Evolutionary conservation across 2,888 invertebrate species (phyloP), one percentile per base, ranked within the genome.

Genomic region (Phrixothrix hirtus): DNA sequence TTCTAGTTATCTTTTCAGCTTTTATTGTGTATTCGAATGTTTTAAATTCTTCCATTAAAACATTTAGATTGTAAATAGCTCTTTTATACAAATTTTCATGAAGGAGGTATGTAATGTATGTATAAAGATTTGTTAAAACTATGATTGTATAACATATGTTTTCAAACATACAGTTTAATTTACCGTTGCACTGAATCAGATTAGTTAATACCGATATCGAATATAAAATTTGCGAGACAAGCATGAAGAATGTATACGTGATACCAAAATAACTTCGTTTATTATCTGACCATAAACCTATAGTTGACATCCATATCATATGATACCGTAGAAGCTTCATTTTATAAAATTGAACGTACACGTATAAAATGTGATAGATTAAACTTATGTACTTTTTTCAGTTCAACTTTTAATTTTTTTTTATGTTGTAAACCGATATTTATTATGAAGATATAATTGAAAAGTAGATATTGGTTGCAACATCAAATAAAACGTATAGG

Each of bases 231-330:
- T 44, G 44, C 16, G 16, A 7, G 2, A 16, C 14, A 26, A 44
- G 1, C 14, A 44, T 12, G 9, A 10, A 1, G 10, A 15, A 15
- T 1, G 35, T 26, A 12, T 29, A 21, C 6, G 26, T 2, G 1
- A 14, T 10, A 4, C 27, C 35, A 2, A 7, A n/a, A 35, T 35
- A 34, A 29, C 10, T 17, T 2, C 27, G 34, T 4, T 12, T n/a
- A 5, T 21, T 3, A 2, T n/a, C n/a, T n/a, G 26, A 1, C 44
- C 44, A 44, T 15, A 44, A 17, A n/a, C 44, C 44, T 13, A 44
- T n/a, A 4, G 13, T 6, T 16, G 2, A 7, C 27, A 44, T 1
- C 14, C 34, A 44, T 13, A 16, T 13, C 7, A 44, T 35, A 9
- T 44, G 44, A 27, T 35, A 27, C 9, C 12, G 5, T 6, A 44